Percentiles rank a stretch among this genome's conserved stretches.
Conservation (phyloP, 53 echinoderm and acorn worm species). For the Hippasteria phrygiana region DNA sequence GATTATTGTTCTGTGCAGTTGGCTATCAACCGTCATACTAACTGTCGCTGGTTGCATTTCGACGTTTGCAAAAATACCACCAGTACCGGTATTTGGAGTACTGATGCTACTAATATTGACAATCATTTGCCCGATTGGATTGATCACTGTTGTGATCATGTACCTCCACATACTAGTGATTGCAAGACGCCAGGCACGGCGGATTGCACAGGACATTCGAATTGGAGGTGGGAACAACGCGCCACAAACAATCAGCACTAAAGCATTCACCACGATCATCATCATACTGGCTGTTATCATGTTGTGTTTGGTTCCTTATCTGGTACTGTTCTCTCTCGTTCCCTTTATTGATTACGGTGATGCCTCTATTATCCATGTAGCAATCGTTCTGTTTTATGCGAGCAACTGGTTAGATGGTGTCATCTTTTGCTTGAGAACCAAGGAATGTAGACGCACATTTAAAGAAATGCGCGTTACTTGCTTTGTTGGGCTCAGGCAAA, state of each 20-base stretch:
- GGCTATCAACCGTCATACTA: not conserved
- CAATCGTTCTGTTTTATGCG: no score
- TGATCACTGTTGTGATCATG: not conserved
- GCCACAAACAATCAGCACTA: not conserved
- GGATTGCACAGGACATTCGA: slow-evolving; percentile 13
- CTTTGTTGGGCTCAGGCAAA: not conserved
- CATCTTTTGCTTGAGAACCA: slow-evolving; percentile 6
- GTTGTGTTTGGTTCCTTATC: not conserved
- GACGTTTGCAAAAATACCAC: not conserved
- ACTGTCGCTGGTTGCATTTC: not conserved
- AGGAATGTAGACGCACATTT: not conserved
- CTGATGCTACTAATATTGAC: not conserved
- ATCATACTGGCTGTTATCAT: not conserved
- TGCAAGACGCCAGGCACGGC: slow-evolving; percentile 38
- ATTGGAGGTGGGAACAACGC: not conserved
- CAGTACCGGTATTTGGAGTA: no score
- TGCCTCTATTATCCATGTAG: no score
- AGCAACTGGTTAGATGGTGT: slow-evolving; percentile 11
- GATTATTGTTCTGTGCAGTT: not conserved
- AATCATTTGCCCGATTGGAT: not conserved
- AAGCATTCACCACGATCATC: slow-evolving; percentile 5
- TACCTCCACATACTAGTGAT: slow-evolving; percentile 32
- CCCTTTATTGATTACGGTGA: no score
- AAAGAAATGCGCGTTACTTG: not conserved
- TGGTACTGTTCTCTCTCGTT: no score